A percentile compares a stretch with the other conserved stretches of the same genome.
Conservation (phyloP, 2,888 invertebrate genomes). For the Acanthopleura granulata region DNA sequence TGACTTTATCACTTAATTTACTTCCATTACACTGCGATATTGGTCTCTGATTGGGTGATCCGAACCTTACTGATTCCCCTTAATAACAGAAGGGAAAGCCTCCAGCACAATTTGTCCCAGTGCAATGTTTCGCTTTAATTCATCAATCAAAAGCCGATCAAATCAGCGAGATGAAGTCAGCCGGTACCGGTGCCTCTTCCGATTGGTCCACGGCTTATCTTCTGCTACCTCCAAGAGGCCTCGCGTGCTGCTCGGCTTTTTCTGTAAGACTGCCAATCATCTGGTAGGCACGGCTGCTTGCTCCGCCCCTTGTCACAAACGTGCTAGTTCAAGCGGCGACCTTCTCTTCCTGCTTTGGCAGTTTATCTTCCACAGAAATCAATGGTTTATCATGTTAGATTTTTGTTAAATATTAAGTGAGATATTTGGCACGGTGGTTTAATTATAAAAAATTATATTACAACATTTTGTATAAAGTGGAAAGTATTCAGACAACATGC, state of each 20-base stretch:
- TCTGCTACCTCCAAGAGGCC: background rate
- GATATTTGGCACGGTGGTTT: too few relatives aligned
- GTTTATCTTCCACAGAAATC: too few relatives aligned
- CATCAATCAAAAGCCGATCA: conserved; percentile 19
- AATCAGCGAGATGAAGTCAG: background rate
- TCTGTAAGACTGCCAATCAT: background rate
- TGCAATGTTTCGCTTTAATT: conserved; percentile 16
- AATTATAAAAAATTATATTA: too few relatives aligned
- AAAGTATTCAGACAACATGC: too few relatives aligned
- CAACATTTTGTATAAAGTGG: too few relatives aligned
- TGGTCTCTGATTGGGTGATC: background rate
- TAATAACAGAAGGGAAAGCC: conserved; percentile 12
- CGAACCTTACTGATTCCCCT: background rate
- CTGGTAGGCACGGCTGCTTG: background rate
- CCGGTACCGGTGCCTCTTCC: background rate
- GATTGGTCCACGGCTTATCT: background rate
- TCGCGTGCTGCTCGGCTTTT: background rate
- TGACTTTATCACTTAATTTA: background rate
- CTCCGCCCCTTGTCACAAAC: background rate
- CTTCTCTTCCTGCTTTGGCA: too few relatives aligned
- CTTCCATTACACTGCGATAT: background rate
- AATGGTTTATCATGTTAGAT: too few relatives aligned
- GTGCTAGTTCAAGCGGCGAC: too few relatives aligned
- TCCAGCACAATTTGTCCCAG: conserved; percentile 15
- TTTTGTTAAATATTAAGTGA: too few relatives aligned